Percentiles rank a stretch among this genome's conserved stretches.
Evolutionary conservation across 1,140 invertebrate genomes (phyloP).

Genomic region (Zaprionus capensis): DNA sequence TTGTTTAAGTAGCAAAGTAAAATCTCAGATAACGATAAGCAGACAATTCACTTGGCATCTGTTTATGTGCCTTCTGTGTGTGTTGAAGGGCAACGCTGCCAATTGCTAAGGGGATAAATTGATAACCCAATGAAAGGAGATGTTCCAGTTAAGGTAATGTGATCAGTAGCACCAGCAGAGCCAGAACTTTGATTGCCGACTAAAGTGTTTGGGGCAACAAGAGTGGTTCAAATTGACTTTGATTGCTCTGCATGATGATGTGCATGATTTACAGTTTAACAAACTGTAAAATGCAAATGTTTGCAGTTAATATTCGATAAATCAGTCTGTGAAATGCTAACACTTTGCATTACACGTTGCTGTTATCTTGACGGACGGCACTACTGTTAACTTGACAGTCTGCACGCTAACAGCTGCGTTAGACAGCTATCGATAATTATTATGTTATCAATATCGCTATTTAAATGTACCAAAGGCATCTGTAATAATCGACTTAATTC

Average conservation of each 20-base stretch:
- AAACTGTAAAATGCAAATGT: background rate
- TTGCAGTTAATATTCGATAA: background rate
- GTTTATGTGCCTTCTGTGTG: conserved; percentile 31
- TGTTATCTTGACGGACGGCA: background rate
- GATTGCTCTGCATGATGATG: background rate
- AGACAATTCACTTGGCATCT: conserved; percentile 57
- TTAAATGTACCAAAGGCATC: background rate
- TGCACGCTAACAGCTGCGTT: background rate
- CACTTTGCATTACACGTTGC: no score
- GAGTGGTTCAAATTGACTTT: background rate
- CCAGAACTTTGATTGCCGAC: background rate
- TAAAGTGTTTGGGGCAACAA: background rate
- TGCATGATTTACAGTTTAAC: background rate
- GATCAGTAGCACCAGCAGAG: conserved; percentile 9
- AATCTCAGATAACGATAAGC: conserved; percentile 59
- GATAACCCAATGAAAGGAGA: conserved; percentile 33
- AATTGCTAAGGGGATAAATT: conserved; percentile 23
- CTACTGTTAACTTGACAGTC: background rate
- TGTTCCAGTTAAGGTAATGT: conserved; percentile 20
- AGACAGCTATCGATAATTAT: background rate
- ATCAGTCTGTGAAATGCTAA: background rate
- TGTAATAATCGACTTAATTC: background rate
- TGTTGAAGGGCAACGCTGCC: conserved; percentile 16
- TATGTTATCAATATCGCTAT: background rate
- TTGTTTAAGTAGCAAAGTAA: conserved; percentile 70